Percentiles rank a stretch among this genome's conserved stretches.
phyloP scores from a whole-genome alignment of 2,797 vertebrate species.

The Helarctos malayanus region DNA sequence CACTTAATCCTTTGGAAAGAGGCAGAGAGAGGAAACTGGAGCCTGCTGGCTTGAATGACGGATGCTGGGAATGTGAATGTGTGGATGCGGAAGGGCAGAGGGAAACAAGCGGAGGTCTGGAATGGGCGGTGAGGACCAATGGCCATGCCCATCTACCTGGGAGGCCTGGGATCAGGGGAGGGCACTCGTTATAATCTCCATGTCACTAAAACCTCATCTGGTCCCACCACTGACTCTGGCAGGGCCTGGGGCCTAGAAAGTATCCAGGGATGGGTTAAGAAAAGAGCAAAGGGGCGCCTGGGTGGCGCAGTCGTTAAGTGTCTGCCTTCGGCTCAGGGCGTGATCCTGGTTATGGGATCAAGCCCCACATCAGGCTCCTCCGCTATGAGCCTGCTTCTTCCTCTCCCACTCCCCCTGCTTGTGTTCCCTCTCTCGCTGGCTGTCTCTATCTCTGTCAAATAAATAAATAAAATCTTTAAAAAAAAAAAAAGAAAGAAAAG shows the following conservation, averaged over 20 bases:
- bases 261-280: neutral
- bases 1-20: slow-evolving; percentile 42
- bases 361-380: too few relatives aligned
- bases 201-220: neutral
- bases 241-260: neutral
- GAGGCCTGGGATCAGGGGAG: neutral
- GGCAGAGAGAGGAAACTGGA: slow-evolving; percentile 40
- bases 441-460: too few relatives aligned
- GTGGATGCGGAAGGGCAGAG: neutral
- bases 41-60: slow-evolving; percentile 14
- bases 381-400: too few relatives aligned
- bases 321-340: too few relatives aligned
- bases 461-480: too few relatives aligned
- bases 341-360: too few relatives aligned
- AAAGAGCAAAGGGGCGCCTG: neutral
- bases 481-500: too few relatives aligned
- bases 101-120: neutral
- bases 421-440: too few relatives aligned
- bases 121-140: neutral
- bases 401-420: too few relatives aligned
- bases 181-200: neutral
- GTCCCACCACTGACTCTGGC: neutral
- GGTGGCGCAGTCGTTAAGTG: too few relatives aligned
- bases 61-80: neutral
- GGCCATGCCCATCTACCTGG: too few relatives aligned